phyloP scores from a whole-genome alignment of 2,113 vertebrate species.

The Alouatta palliata region DNA sequence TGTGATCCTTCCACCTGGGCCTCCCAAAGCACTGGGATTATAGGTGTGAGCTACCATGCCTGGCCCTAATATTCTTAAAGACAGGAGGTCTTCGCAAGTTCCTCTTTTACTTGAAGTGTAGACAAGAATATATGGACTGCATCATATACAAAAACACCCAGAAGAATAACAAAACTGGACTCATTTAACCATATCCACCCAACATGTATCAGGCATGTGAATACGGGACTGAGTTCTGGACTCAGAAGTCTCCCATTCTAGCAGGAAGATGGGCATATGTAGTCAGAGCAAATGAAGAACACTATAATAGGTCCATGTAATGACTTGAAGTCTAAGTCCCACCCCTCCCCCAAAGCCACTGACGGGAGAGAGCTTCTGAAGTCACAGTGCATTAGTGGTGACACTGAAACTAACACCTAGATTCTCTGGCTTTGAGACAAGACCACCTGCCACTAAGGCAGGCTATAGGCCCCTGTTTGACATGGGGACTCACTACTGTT shows the following conservation, averaged over 20 bases:
- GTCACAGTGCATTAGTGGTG: not conserved
- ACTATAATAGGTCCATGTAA: not conserved
- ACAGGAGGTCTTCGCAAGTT: conserved; percentile 21
- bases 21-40: too few species aligned
- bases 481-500: not conserved
- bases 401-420: not conserved
- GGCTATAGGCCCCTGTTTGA: not conserved
- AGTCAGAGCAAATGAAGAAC: not conserved
- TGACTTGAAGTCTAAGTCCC: not conserved
- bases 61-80: conserved; percentile 29
- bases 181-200: not conserved
- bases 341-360: not conserved
- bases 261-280: not conserved
- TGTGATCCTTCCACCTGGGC: too few species aligned
- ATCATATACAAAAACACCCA: not conserved
- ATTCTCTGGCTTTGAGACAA: not conserved
- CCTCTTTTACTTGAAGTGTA: not conserved
- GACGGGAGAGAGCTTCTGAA: not conserved
- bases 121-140: not conserved
- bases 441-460: not conserved
- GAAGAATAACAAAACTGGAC: not conserved
- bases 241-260: not conserved
- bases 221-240: not conserved
- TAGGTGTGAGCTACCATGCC: too few species aligned
- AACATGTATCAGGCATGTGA: not conserved